Evolutionary conservation across 2,797 vertebrate species (phyloP).

Genomic region (Lepidocolaptes lacrymiger): DNA sequence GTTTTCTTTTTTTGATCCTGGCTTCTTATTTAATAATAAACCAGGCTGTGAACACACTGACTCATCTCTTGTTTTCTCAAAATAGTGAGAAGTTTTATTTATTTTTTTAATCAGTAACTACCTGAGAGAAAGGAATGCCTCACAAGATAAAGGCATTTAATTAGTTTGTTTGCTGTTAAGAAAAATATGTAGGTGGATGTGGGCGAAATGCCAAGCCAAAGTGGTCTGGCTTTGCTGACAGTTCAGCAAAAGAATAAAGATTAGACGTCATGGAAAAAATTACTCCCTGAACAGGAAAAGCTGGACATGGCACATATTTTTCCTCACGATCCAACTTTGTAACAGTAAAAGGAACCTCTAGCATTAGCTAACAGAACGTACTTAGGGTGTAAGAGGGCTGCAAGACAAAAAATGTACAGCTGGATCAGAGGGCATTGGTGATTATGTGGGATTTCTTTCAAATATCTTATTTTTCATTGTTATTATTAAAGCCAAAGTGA

Average conservation of each 20-base stretch:
- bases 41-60: conserved; percentile 44
- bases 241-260: conserved; percentile 67
- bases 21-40: conserved; percentile 63
- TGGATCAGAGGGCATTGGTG: not conserved
- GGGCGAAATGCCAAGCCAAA: conserved; percentile 51
- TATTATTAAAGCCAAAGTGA: not conserved
- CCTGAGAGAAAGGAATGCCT: conserved; percentile 64
- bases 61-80: conserved; percentile 67
- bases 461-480: not conserved
- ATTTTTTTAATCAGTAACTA: conserved; percentile 66
- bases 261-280: conserved; percentile 68
- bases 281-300: conserved; percentile 65
- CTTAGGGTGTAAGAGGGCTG: not conserved
- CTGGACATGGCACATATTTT: conserved; percentile 58
- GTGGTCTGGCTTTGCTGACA: conserved; percentile 67
- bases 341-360: conserved; percentile 71
- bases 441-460: not conserved
- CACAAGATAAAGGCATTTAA: conserved; percentile 66
- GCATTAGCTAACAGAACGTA: conserved; percentile 17
- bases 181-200: conserved; percentile 63
- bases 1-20: conserved; percentile 39
- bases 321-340: conserved; percentile 31
- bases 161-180: conserved; percentile 71
- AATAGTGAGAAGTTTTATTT: conserved; percentile 66
- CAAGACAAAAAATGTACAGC: not conserved